Percentiles rank a stretch among this genome's conserved stretches.
phyloP scores from a whole-genome alignment of 53 echinoderm and acorn worm species.

The Patiria pectinifera region DNA sequence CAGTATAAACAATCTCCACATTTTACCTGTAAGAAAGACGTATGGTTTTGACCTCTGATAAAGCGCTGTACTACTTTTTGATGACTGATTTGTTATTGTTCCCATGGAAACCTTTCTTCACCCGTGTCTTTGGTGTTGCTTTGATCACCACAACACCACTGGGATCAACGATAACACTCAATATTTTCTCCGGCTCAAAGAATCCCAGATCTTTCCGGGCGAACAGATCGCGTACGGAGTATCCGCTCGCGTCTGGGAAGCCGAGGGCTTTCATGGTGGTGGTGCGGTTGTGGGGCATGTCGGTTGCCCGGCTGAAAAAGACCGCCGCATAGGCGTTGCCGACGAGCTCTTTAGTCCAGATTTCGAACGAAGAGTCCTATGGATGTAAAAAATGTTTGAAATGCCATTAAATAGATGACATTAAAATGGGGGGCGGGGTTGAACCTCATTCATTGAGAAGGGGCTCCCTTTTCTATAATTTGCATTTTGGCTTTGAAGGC shows the following conservation, averaged over 20 bases:
- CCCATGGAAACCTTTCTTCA: background rate
- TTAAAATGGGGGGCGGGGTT: too few relatives aligned
- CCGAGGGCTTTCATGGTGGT: constrained; percentile 54
- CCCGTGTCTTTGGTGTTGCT: background rate
- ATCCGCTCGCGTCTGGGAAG: constrained; percentile 23
- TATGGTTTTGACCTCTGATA: too few relatives aligned
- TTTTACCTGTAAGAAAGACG: too few relatives aligned
- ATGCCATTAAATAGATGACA: too few relatives aligned
- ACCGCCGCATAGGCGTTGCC: constrained; percentile 61
- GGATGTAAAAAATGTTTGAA: background rate
- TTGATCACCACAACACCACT: constrained; percentile 64
- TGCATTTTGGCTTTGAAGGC: too few relatives aligned
- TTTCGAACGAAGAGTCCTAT: constrained; percentile 28
- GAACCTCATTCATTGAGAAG: too few relatives aligned
- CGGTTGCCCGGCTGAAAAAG: constrained; percentile 63
- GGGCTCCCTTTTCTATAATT: too few relatives aligned
- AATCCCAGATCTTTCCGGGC: constrained; percentile 64
- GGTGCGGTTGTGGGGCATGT: constrained; percentile 61
- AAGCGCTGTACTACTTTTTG: background rate
- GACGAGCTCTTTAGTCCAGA: constrained; percentile 71
- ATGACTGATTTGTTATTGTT: background rate
- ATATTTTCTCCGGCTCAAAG: constrained; percentile 26
- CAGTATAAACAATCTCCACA: too few relatives aligned
- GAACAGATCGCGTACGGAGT: constrained; percentile 70
- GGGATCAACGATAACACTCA: constrained; percentile 64